Conservation (phyloP, 2,797 vertebrate genomes). For the Sternotherus odoratus region DNA sequence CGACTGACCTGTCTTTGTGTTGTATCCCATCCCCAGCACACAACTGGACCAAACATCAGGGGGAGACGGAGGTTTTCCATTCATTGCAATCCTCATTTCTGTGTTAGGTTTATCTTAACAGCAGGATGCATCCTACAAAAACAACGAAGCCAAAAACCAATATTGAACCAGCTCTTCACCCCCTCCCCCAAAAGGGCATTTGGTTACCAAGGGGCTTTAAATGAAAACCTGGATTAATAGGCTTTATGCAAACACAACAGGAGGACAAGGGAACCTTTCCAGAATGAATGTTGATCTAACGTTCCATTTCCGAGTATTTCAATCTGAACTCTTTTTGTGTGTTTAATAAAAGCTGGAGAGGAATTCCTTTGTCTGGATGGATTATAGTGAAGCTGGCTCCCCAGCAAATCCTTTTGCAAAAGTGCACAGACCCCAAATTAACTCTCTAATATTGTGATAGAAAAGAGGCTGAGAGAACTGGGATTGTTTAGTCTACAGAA, state of each 20-base stretch:
- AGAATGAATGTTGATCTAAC: not conserved
- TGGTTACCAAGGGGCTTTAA: not conserved
- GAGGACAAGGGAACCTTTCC: conserved; percentile 8
- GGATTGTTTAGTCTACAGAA: too few relatives aligned
- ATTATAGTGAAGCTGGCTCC: not conserved
- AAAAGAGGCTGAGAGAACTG: too few relatives aligned
- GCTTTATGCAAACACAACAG: not conserved
- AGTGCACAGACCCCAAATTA: not conserved
- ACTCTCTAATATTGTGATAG: not conserved
- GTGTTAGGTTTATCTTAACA: not conserved
- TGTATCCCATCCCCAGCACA: not conserved
- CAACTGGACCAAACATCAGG: not conserved
- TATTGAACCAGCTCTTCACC: conserved; percentile 3
- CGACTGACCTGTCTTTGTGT: not conserved
- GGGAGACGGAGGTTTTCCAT: not conserved
- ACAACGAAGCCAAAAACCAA: not conserved
- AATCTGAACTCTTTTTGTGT: not conserved
- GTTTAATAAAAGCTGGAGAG: not conserved
- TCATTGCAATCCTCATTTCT: rapidly evolving
- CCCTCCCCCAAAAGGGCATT: not conserved
- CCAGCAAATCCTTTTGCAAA: not conserved
- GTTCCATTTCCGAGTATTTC: not conserved
- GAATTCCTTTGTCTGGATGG: not conserved
- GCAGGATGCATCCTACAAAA: not conserved
- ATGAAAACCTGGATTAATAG: not conserved